Evolutionary conservation across 2,888 invertebrate genomes (phyloP).

Genomic region (Linyphia triangularis): DNA sequence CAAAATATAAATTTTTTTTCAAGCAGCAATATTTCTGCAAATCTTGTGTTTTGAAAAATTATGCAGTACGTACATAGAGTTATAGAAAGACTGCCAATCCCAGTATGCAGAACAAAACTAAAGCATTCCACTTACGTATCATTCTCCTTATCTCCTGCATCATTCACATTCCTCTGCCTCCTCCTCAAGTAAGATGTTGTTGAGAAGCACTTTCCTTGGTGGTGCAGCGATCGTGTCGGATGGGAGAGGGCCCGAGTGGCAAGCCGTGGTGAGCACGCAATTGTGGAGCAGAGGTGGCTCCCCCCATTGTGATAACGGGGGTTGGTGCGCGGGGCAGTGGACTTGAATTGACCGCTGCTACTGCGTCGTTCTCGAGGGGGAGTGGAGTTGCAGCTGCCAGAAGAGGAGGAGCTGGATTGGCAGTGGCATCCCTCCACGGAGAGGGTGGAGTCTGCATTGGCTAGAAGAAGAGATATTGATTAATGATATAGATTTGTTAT

Average conservation of each 20-base stretch:
- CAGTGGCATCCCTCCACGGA: slow-evolving; percentile 65
- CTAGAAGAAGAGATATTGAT: neutral
- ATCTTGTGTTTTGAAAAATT: no score
- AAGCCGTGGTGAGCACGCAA: slow-evolving; percentile 62
- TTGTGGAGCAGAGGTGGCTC: slow-evolving; percentile 45
- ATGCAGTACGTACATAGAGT: no score
- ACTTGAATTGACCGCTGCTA: slow-evolving; percentile 74
- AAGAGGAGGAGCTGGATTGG: slow-evolving; percentile 72
- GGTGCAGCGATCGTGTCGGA: slow-evolving; percentile 52
- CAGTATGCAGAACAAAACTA: no score
- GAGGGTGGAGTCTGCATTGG: slow-evolving; percentile 65
- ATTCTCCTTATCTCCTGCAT: slow-evolving; percentile 7
- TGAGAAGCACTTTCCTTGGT: slow-evolving; percentile 55
- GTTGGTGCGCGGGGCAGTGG: slow-evolving; percentile 77
- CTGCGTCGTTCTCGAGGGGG: slow-evolving; percentile 77
- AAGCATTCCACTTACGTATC: neutral
- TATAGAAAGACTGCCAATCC: no score
- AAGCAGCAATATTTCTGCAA: no score
- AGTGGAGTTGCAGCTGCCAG: slow-evolving; percentile 75
- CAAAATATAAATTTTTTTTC: no score
- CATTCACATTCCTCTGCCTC: slow-evolving; percentile 47
- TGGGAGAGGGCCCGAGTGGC: slow-evolving; percentile 61
- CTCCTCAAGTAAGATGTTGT: slow-evolving; percentile 22
- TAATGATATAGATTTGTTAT: no score
- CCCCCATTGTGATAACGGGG: slow-evolving; percentile 74